These are phyloP conservation scores for Drosophila phalerata DNA, from an alignment of 2,888 invertebrate genomes.

Conservation along the genomic window DNA sequence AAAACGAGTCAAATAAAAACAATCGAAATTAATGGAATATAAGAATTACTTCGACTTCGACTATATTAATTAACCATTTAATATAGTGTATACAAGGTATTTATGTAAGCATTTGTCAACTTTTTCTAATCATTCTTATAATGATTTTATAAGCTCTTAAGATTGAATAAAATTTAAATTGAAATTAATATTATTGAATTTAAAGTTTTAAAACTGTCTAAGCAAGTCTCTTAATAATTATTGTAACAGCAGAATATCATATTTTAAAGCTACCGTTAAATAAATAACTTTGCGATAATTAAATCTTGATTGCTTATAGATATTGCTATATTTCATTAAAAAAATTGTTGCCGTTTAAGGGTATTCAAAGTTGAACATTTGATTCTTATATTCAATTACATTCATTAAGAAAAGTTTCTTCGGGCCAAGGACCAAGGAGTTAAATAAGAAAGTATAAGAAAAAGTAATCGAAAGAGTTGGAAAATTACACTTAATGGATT, in stretches of 20 bases:
- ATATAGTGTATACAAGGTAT: neutral
- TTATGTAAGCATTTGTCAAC: neutral
- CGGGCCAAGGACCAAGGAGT: slow-evolving; percentile 5
- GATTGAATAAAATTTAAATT: too few relatives aligned
- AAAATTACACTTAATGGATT: slow-evolving; percentile 79
- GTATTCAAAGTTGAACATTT: slow-evolving; percentile 13
- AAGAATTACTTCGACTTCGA: slow-evolving; percentile 8
- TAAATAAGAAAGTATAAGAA: slow-evolving; percentile 14
- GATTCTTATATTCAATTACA: slow-evolving; percentile 51
- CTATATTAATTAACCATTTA: neutral
- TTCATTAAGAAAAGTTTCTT: slow-evolving; percentile 66
- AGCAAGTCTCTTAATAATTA: too few relatives aligned
- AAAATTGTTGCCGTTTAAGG: slow-evolving; percentile 6
- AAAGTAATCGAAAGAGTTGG: slow-evolving; percentile 63
- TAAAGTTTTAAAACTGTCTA: too few relatives aligned
- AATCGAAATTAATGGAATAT: slow-evolving; percentile 28
- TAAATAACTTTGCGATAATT: too few relatives aligned
- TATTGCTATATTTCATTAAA: too few relatives aligned
- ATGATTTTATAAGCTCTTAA: too few relatives aligned
- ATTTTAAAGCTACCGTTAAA: too few relatives aligned
- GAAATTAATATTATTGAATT: too few relatives aligned
- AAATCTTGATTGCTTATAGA: too few relatives aligned
- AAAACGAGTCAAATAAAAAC: slow-evolving; percentile 31
- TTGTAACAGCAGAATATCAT: too few relatives aligned
- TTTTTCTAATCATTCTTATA: too few relatives aligned